Percentiles rank a stretch among this genome's conserved stretches.
These are phyloP conservation scores for Allophyes oxyacanthae DNA, from an alignment of 2,888 invertebrate genomes.

Conservation along the genomic window DNA sequence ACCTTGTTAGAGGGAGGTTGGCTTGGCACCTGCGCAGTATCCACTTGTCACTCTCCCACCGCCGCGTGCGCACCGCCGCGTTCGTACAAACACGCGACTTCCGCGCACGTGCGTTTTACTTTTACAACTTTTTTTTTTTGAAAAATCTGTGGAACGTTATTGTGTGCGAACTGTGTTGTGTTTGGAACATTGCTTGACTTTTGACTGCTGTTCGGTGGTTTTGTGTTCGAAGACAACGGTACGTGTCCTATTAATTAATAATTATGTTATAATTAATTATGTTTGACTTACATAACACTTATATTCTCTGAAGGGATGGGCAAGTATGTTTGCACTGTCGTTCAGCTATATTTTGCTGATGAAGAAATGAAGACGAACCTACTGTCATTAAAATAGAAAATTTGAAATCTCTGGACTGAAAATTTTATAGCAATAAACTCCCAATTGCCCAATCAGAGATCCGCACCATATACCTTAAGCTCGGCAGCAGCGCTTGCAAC, in stretches of 20 bases:
- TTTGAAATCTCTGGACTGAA: too few relatives aligned
- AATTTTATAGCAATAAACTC: too few relatives aligned
- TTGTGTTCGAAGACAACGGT: constrained; percentile 72
- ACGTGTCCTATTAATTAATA: constrained; percentile 56
- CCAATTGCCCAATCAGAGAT: too few relatives aligned
- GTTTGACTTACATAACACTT: neutral
- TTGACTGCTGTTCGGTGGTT: constrained; percentile 61
- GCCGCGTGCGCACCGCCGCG: constrained; percentile 84
- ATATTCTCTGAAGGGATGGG: neutral
- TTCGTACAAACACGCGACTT: constrained; percentile 64
- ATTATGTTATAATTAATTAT: constrained; percentile 10
- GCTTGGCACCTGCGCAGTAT: constrained; percentile 80
- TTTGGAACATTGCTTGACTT: constrained; percentile 64
- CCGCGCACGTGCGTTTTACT: constrained; percentile 74
- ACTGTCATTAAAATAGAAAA: too few relatives aligned
- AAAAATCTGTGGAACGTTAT: constrained; percentile 67
- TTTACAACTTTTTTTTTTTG: constrained; percentile 49
- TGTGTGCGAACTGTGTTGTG: constrained; percentile 81
- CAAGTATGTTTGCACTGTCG: neutral
- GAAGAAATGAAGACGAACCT: too few relatives aligned
- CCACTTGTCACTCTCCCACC: constrained; percentile 84
- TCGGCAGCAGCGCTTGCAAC: too few relatives aligned
- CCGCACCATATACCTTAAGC: too few relatives aligned
- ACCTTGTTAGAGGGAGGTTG: constrained; percentile 88
- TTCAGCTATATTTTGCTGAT: too few relatives aligned